Evolutionary conservation across 2,113 vertebrate species (phyloP), one percentile per base, ranked within the genome.

Genomic region (Turnix velox): DNA sequence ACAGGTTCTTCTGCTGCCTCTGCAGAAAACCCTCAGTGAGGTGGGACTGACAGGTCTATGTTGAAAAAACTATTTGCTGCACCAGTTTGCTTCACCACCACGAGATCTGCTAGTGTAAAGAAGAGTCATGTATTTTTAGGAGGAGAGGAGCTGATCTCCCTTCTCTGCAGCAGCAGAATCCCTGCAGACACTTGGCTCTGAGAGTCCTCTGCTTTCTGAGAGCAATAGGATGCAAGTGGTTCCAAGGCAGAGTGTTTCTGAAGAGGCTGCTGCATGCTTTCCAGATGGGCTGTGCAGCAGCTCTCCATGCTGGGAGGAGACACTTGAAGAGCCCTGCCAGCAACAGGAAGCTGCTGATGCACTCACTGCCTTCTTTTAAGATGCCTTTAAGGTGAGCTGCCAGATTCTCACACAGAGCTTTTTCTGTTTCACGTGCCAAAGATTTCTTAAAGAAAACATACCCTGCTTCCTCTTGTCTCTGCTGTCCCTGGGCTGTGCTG

Each of bases 271-370:
- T 57, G 57, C 72, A 23, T 39, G 91, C 67, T 73, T 66, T 86
- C 91, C 92, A 94, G 94, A 93, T 88, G 90, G 82, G 79, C 88
- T 90, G 66, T 85, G 88, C 94, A 69, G 89, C 79, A 40, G 72
- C 67, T 37, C 79, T 69, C 92, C 86, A 77, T 90, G 83, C 75
- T 57, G 54, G 72, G 40, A 58, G 88, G 54, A 66, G 35, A 66
- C 72, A 6, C 67, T 95, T 61, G 7, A 46, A 33, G 40, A 65
- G 80, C 51, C 5, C 83, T 94, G 86, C 83, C 92, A 92, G 83
- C 91, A 77, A 33, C 86, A 92, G 91, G 91, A 94, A 95, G 88
- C 31, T 57, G 54, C 78, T 86, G 81, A 62, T 95, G 76, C 61
- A 86, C 83, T 88, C 6, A 5, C 63, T 90, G 1, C 1, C 12